phyloP scores from a whole-genome alignment of 2,797 vertebrate genomes.

The Parauchenoglanis punctatus region DNA sequence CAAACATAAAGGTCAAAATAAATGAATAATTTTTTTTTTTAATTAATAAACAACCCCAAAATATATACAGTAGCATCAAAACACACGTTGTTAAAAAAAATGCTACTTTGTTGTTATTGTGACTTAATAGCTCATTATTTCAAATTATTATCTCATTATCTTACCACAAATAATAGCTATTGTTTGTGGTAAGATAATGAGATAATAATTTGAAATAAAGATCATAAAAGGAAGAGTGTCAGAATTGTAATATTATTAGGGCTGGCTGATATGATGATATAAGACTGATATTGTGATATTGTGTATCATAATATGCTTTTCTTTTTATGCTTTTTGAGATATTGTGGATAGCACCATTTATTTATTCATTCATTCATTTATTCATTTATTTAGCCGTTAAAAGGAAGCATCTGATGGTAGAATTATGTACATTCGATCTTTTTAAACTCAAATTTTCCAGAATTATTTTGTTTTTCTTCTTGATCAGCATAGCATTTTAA shows the following conservation, averaged over 20 bases:
- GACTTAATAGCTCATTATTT: not conserved
- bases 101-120: not conserved
- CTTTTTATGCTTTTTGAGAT: too few species aligned
- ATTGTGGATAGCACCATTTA: too few species aligned
- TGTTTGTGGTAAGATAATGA: too few species aligned
- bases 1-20: not conserved
- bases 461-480: too few species aligned
- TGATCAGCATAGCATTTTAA: too few species aligned
- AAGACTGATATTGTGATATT: not conserved
- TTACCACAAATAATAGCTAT: too few species aligned
- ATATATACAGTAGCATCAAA: not conserved
- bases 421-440: too few species aligned
- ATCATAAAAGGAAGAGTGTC: not conserved
- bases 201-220: too few species aligned
- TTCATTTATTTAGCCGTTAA: too few species aligned
- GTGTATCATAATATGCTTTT: not conserved
- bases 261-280: not conserved
- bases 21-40: not conserved
- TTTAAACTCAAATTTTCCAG: too few species aligned
- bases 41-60: not conserved
- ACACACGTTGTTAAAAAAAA: not conserved
- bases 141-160: not conserved
- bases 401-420: too few species aligned
- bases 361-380: too few species aligned
- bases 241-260: not conserved